phyloP scores from a whole-genome alignment of 2,113 vertebrate genomes.

The Pteropus alecto region DNA sequence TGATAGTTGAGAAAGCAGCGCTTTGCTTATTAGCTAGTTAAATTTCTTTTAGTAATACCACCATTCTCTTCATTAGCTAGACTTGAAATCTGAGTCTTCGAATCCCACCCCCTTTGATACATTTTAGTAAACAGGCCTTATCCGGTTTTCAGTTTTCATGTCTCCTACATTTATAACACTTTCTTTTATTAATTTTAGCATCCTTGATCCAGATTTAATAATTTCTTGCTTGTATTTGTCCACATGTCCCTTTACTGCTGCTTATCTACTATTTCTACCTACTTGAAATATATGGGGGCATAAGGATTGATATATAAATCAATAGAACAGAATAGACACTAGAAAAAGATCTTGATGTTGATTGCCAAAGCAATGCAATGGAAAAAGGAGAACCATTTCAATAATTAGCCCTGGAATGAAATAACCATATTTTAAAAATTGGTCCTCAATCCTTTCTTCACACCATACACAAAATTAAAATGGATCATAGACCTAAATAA shows the following conservation, averaged over 20 bases:
- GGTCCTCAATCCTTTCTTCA: neutral
- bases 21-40: neutral
- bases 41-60: neutral
- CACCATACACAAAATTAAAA: neutral
- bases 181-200: slow-evolving; percentile 29
- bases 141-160: slow-evolving; percentile 18
- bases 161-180: neutral
- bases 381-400: neutral
- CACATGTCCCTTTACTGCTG: neutral
- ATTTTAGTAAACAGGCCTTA: neutral
- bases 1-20: neutral
- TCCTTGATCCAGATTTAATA: neutral
- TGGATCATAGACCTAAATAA: neutral
- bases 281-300: neutral
- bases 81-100: slow-evolving; percentile 21
- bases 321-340: neutral
- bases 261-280: neutral
- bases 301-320: neutral
- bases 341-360: neutral
- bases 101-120: neutral
- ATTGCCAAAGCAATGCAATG: neutral
- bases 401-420: neutral
- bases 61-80: neutral
- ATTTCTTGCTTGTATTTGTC: neutral
- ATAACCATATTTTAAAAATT: neutral